phyloP scores from a whole-genome alignment of 2,797 vertebrate species.

The Podargus strigoides region DNA sequence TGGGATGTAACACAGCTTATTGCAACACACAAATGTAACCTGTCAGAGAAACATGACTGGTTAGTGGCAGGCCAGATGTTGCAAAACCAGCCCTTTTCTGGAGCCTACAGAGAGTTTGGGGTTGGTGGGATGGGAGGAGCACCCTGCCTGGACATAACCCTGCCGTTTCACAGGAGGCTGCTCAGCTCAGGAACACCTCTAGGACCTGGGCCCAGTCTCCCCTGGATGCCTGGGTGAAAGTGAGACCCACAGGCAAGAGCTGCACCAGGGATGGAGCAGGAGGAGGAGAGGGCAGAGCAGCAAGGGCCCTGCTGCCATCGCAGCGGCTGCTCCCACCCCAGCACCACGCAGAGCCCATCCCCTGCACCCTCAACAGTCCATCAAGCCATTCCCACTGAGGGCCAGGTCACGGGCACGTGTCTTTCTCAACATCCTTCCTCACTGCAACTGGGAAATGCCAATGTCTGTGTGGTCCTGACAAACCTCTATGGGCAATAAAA shows the following conservation, averaged over 20 bases:
- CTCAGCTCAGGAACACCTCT: neutral
- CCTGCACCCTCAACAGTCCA: neutral
- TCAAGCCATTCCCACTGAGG: too few species aligned
- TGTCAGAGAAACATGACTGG: neutral
- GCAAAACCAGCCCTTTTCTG: neutral
- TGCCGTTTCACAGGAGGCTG: neutral
- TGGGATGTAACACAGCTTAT: neutral
- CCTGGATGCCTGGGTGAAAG: accelerated
- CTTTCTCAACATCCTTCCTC: neutral
- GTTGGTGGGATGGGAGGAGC: neutral
- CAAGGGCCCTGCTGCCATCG: neutral
- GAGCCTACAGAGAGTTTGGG: neutral
- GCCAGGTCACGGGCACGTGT: neutral
- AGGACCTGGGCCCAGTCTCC: neutral
- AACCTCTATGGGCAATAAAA: neutral
- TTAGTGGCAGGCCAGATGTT: neutral
- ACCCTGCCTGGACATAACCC: neutral
- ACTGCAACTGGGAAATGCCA: neutral
- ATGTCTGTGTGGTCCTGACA: neutral
- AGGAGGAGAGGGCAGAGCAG: neutral
- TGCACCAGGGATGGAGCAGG: neutral
- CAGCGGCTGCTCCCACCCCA: neutral
- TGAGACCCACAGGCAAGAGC: accelerated
- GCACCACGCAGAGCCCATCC: accelerated
- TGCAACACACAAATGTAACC: neutral